Base-by-base conservation (phyloP, 2,113 vertebrate species). In the Sarotherodon lohbergeri region DNA sequence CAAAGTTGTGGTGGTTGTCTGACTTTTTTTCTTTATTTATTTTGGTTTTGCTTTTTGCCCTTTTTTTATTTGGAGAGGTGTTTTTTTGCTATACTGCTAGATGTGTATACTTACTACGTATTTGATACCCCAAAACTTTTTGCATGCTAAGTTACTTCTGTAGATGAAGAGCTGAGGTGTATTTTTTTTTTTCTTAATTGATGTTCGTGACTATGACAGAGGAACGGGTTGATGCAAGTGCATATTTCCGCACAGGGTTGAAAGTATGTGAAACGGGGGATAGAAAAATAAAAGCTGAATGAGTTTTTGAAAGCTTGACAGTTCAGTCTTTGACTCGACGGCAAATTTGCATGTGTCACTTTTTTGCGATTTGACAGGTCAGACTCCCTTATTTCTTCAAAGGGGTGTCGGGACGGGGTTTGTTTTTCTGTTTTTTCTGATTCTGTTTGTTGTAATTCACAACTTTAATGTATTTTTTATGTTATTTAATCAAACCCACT, bases 81-180 rank as follows among this genome's bases (percentile, higher is more conserved):
- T 94, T 94, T 63, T 89, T 89, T 89, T 89, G 91, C 93, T 91
- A 16, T 93, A 91, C 84, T 91, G 90, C 80, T 95, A 91, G 94
- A 94, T 95, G 95, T 96, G 93, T 95, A 94, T 95, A 96, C 91
- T 95, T 95, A 94, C 90, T 89, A 84, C 91, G 95, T 96, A 96
- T 95, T 96, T 96, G 92, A 96, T 95, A 96, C 94, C 93, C 94
- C 88, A n/a, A 90, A 88, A 90, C 87, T 93, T 95, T 95, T 95
- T 96, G 96, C 96, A 97, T 96, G 96, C 95, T 92, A 90, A 93
- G 61, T 94, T 93, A 93, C 55, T 89, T 92, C 91, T 80, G 88
- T 94, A 94, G 90, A 92, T 85, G 82, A 93, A 85, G 88, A 94
- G 89, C 92, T 90, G 91, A 93, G 84, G 88, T 91, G 85, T 95